Base-by-base conservation (phyloP, 2,113 vertebrate genomes). In the Megalops atlanticus region DNA sequence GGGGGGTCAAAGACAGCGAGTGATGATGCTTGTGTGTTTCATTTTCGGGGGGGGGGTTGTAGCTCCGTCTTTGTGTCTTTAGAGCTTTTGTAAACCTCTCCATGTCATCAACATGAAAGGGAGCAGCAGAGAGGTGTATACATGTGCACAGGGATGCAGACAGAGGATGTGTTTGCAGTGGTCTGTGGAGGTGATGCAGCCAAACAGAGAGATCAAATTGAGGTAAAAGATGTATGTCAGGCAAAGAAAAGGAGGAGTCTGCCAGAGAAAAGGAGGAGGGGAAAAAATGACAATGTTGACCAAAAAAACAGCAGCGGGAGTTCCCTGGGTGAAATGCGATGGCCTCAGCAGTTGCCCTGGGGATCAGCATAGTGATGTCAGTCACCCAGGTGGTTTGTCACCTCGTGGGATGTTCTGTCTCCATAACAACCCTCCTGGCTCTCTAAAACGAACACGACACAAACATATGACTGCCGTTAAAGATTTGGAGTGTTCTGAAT, bases 351-450 rank as follows among this genome's bases (percentile, higher is more conserved):
- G 69, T 69, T 38, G 11, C 69, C 52, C 6, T 16, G 78, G 41
- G 33, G 35, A 41, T 4, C 71, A 10, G 24, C 45, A 31, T 40
- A 88, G 91, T 88, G 89, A 92, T 75, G 80, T 88, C 86, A 84
- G 87, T 86, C 90, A 89, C 89, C 40, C 81, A 91, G 91, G 90
- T 88, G 18, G 76, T 77, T 86, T 86, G 84, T 87, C 77, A 85
- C 86, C 78, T 86, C 82, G 82, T 89, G 92, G 92, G 92, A 92
- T 88, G 31, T 87, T 89, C 79, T 81, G 90, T 94, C 91, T 81
- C 92, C 92, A 93, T 92, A 91, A 93, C 92, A 91, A 94, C 92
- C 90, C 90, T 85, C 83, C 76, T 24, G 35, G 78, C 77, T 69
- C 70, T 73, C 80, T 80, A 79, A 90, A 84, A 78, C 70, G 52